Base-by-base conservation (phyloP, 2,113 vertebrate genomes). In the Hystrix brachyura region DNA sequence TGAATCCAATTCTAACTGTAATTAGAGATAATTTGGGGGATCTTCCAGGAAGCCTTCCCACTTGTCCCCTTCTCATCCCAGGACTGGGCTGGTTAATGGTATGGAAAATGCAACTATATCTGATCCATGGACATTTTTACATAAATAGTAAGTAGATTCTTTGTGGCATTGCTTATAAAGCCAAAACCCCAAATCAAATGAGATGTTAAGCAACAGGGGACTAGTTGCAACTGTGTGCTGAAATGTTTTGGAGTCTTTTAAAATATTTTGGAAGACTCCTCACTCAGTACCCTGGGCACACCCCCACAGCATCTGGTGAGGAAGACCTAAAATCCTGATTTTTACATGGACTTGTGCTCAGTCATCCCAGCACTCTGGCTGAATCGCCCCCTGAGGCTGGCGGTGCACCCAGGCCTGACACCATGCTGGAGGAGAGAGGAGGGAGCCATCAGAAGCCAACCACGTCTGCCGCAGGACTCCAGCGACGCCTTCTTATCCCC, bases 51-150 rank as follows among this genome's bases (percentile, higher is more conserved):
- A 83, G 90, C 13, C 38, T 60, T 67, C 79, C 43, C 53, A 57
- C 57, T 90, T 46, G 69, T 76, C 94, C 91, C 94, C 64, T 92
- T 48, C 69, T 93, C 60, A 34, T 57, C 55, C 51, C 9, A n/a
- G 55, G 51, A 82, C 72, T 80, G 51, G 57, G 55, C 7, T 82
- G 60, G 69, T 76, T 91, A 92, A 95, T 53, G 71, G 57, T 83
- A 91, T 94, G 59, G 90, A 91, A 91, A 97, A 87, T n/a, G 67
- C 57, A 86, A 53, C 43, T 55, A 55, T 79, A 91, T 96, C 64
- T 94, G 88, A 94, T 18, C 65, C 85, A 43, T 59, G 65, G 78
- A 46, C 65, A 67, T 71, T 95, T 97, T 97, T 67, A 95, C 53
- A 65, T 38, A 82, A 94, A 91, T 34, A 86, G 79, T 85, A 74